Percentiles rank a stretch among this genome's conserved stretches.
These are phyloP conservation scores for Centroberyx gerrardi DNA, from an alignment of 2,797 vertebrate species.

Conservation along the genomic window DNA sequence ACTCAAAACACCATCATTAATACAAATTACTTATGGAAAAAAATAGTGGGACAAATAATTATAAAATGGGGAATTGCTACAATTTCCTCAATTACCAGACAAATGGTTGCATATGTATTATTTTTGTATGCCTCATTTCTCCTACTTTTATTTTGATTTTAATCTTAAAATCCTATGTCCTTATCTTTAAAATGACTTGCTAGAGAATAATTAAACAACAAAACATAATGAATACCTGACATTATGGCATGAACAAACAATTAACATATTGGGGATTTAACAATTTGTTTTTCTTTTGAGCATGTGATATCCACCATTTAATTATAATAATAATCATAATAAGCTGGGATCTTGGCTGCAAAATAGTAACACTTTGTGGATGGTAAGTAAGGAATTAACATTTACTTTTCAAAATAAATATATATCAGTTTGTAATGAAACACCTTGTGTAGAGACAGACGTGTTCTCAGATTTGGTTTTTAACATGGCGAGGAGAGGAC, in stretches of 20 bases:
- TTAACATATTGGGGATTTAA: not conserved
- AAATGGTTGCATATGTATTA: not conserved
- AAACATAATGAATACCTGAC: too few species aligned
- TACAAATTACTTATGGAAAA: constrained; percentile 2
- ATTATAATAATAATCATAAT: not conserved
- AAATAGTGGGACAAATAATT: not conserved
- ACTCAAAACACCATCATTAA: not conserved
- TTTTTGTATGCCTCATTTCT: not conserved
- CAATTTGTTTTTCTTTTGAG: too few species aligned
- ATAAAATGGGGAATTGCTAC: not conserved
- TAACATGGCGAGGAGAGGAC: not conserved
- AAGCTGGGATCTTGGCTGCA: too few species aligned
- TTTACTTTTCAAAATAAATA: too few species aligned
- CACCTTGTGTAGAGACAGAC: too few species aligned
- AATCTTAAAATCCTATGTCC: too few species aligned
- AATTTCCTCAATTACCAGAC: not conserved
- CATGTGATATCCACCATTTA: not conserved
- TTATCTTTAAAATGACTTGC: too few species aligned
- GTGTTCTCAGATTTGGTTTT: too few species aligned
- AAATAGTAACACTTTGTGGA: too few species aligned
- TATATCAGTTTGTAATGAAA: too few species aligned
- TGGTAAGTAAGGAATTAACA: too few species aligned
- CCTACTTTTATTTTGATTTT: not conserved
- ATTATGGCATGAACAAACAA: not conserved
- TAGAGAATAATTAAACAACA: too few species aligned